Evolutionary conservation across 2,797 vertebrate genomes (phyloP).

Genomic region (Pteronotus mesoamericanus): DNA sequence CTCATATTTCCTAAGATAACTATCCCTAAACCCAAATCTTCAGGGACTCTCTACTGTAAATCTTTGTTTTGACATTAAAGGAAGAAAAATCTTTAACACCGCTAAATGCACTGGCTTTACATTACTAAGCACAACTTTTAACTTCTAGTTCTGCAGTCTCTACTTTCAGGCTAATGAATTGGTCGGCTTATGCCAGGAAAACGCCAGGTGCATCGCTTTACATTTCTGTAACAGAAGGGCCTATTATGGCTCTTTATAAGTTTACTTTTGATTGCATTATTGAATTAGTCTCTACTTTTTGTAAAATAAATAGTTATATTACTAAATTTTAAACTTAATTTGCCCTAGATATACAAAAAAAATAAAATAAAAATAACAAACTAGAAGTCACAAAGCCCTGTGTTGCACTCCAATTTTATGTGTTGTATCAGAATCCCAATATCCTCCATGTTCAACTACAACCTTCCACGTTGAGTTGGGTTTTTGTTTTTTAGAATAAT

Average conservation of each 20-base stretch:
- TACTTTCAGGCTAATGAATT: background rate
- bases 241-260: background rate
- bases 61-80: background rate
- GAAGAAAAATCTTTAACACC: background rate
- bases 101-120: background rate
- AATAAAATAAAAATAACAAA: background rate
- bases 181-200: background rate
- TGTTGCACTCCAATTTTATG: background rate
- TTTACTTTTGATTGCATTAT: background rate
- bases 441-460: background rate
- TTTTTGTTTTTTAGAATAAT: background rate
- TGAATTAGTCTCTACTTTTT: background rate
- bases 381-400: background rate
- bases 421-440: background rate
- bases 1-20: background rate
- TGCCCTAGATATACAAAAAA: background rate
- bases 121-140: background rate
- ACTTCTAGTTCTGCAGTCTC: background rate
- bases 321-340: background rate
- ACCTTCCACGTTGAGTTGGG: fast-evolving
- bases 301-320: background rate
- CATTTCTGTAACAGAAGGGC: background rate
- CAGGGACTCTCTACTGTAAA: background rate
- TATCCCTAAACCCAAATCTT: background rate
- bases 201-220: background rate